Base-by-base conservation (phyloP, 2,797 vertebrate species). In the Acanthopagrus latus region DNA sequence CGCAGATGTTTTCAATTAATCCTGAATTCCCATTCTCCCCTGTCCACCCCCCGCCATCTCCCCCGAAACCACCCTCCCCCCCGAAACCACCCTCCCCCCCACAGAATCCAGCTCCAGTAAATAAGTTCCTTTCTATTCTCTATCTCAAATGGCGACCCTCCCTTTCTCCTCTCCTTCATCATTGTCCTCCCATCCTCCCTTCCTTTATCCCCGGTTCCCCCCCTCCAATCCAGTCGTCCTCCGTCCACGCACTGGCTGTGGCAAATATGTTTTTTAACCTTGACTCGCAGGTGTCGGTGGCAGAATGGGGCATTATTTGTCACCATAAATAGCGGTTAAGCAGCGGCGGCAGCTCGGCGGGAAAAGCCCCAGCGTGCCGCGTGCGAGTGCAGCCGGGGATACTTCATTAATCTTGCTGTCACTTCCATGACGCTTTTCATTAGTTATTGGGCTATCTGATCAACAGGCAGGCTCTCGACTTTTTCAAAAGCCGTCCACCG, bases 401-500 rank as follows among this genome's bases (percentile, higher is more conserved):
- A 97, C 96, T 97, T 96, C 97, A 98, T 99, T 97, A 97, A 98
- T 99, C 97, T 96, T 94, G 92, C 96, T 98, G 98, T 98, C 97
- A 97, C 94, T 96, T 96, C 92, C 94, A 90, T 93, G 95, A 97
- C 95, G 93, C 95, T 96, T 97, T 97, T 96, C 97, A 98, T 98
- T 97, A 97, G 95, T 98, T 96, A 96, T 91, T 90, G 88, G 90
- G 91, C 93, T 97, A 97, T 97, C 97, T 97, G 96, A 98, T 97
- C 96, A 96, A 94, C 93, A 91, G 92, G 92, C 93, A 78, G 83
- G 87, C 88, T 93, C 91, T 87, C 62, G 16, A 94, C 87, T 91
- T 93, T 33, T 87, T 90, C 94, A 94, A 67, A 27, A 88, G 84
- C 77, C 50, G 25, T 84, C 74, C 59, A 20, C 9, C 64, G 20